Evolutionary conservation across 2,888 invertebrate genomes (phyloP), one percentile per base, ranked within the genome.

Genomic region (Melolontha melolontha): DNA sequence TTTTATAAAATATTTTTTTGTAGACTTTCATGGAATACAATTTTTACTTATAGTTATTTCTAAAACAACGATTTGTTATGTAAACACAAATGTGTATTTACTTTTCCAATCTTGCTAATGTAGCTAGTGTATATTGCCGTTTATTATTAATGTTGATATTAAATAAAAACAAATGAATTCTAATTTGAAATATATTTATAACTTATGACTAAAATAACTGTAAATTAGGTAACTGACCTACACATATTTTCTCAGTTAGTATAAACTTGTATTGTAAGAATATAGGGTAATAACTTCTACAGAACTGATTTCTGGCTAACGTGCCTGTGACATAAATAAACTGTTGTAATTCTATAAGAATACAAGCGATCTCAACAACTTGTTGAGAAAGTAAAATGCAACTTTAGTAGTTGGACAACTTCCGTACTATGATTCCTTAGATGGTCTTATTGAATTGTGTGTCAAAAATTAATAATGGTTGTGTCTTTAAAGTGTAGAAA

Each of bases 401-500:
- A 11, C n/a, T n/a, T n/a, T 44, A 10, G 12, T n/a, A 16, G 12
- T 29, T 0, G 27, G 27, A n/a, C 59, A 10, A 17, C 22, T 55
- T 41, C 17, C 55, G 11, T 41, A 8, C 47, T 5, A 34, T 34
- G 34, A 27, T 51, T 39, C 17, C 40, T 10, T 40, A 17, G 34
- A 34, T 10, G 7, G 10, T 8, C 6, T 1, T n/a, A n/a, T n/a
- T 34, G 34, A 34, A 34, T 34, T 34, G 8, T 34, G 8, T 10
- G 2, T 34, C 2, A 44, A 44, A 6, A 44, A 44, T 6, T 44
- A 47, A 47, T 8, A 47, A 47, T 47, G 47, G 14, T 47, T 8
- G 14, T 47, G 11, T 40, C 79, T 10, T 75, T 79, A 75, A 75
- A 76, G 70, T 75, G 73, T 55, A 80, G 78, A 74, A 79, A 80